phyloP scores from a whole-genome alignment of 1,140 invertebrate genomes.

The Pseudomyrmex gracilis region DNA sequence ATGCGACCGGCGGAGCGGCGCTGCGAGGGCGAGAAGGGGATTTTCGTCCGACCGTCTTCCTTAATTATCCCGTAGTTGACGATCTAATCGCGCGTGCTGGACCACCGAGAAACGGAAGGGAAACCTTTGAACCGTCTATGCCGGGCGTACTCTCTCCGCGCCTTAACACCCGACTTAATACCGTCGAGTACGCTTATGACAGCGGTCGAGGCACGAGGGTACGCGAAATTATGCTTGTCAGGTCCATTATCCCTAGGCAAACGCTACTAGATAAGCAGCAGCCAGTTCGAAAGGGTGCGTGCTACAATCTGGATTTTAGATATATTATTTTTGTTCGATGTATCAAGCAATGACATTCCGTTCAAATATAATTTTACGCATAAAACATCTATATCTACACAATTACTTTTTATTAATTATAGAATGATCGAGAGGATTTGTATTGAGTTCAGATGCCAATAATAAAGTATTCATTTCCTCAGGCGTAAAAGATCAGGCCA shows the following conservation, averaged over 20 bases:
- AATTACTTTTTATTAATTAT: background rate
- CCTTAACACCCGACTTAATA: constrained; percentile 77
- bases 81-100: constrained; percentile 81
- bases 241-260: constrained; percentile 80
- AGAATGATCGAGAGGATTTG: background rate
- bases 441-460: background rate
- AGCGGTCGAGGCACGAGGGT: constrained; percentile 82
- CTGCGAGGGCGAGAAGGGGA: constrained; percentile 68
- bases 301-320: constrained; percentile 20
- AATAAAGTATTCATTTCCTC: constrained; percentile 39
- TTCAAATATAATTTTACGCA: background rate
- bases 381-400: background rate
- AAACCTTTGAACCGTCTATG: constrained; percentile 80
- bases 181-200: constrained; percentile 81
- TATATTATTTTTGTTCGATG: too few relatives aligned
- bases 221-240: constrained; percentile 83
- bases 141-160: constrained; percentile 61
- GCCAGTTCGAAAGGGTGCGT: constrained; percentile 25
- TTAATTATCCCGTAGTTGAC: constrained; percentile 82
- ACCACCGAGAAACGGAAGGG: constrained; percentile 76
- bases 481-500: background rate
- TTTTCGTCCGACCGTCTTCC: constrained; percentile 79
- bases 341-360: background rate
- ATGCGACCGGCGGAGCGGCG: constrained; percentile 74
- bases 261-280: constrained; percentile 58